phyloP scores from a whole-genome alignment of 2,113 vertebrate genomes.

The Indri indri region DNA sequence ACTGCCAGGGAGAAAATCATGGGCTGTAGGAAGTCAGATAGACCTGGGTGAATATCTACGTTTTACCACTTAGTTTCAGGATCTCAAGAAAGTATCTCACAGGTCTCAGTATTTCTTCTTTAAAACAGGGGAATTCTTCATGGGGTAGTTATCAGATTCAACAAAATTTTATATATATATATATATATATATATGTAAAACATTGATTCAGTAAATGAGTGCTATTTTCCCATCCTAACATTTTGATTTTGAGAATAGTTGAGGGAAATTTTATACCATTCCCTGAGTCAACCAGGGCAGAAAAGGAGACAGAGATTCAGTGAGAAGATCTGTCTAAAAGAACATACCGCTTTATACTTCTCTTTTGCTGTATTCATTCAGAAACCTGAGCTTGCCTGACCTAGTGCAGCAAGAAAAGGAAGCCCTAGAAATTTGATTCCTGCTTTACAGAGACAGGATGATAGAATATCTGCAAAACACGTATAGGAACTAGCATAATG shows the following conservation, averaged over 20 bases:
- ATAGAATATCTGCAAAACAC: not conserved
- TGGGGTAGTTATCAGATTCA: not conserved
- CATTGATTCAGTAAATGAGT: not conserved
- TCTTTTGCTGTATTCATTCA: not conserved
- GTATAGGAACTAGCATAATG: not conserved
- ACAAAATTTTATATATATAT: not conserved
- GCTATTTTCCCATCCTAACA: not conserved
- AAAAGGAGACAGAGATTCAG: not conserved
- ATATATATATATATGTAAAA: not conserved
- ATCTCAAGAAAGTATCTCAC: not conserved
- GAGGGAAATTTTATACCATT: not conserved
- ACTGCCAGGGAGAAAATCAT: not conserved
- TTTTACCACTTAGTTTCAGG: not conserved
- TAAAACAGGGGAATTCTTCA: not conserved
- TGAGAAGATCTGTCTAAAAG: not conserved
- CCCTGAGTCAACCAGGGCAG: not conserved
- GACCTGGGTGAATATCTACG: not conserved
- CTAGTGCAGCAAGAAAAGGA: constrained; percentile 40
- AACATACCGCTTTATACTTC: not conserved
- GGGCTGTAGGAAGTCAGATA: not conserved
- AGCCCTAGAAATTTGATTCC: constrained; percentile 36
- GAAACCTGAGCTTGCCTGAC: constrained; percentile 52
- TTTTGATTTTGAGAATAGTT: not conserved
- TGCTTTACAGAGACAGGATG: not conserved
- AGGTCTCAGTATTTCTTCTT: not conserved